A percentile compares a stretch with the other conserved stretches of the same genome.
Conservation (phyloP, 2,113 vertebrate genomes). For the Neopipo cinnamomea region DNA sequence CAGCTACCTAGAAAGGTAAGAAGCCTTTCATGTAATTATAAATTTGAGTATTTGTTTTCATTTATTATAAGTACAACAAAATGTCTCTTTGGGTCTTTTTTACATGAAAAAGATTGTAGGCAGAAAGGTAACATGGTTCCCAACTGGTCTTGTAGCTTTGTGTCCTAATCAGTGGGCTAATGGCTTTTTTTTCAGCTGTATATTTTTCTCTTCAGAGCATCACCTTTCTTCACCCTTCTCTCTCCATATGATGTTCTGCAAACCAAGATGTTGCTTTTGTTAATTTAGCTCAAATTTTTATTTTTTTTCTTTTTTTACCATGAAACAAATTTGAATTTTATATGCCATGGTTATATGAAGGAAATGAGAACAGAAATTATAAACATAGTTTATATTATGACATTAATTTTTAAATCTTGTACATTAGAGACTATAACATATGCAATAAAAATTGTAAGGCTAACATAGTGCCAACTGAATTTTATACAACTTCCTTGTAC, state of each 20-base stretch:
- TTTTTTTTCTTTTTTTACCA: not conserved
- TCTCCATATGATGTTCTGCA: not conserved
- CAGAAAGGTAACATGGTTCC: not conserved
- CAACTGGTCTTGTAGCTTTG: not conserved
- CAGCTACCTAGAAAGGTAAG: not conserved
- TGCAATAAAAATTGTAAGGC: not conserved
- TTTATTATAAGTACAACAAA: not conserved
- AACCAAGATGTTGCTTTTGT: not conserved
- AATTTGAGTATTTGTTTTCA: not conserved
- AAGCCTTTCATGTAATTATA: accelerated
- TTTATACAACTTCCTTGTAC: not conserved
- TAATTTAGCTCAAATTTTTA: not conserved
- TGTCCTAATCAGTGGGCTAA: not conserved
- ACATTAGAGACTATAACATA: not conserved
- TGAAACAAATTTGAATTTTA: not conserved
- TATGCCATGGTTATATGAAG: not conserved
- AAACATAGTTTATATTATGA: not conserved
- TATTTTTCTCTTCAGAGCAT: not conserved
- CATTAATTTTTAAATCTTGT: not conserved
- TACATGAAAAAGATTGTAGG: not conserved
- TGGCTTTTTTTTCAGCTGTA: not conserved
- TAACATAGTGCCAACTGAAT: not conserved
- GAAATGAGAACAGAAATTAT: not conserved
- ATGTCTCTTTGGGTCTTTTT: not conserved
- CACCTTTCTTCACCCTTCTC: not conserved